phyloP scores from a whole-genome alignment of 1,140 invertebrate genomes.

The Agrypnia vestita region DNA sequence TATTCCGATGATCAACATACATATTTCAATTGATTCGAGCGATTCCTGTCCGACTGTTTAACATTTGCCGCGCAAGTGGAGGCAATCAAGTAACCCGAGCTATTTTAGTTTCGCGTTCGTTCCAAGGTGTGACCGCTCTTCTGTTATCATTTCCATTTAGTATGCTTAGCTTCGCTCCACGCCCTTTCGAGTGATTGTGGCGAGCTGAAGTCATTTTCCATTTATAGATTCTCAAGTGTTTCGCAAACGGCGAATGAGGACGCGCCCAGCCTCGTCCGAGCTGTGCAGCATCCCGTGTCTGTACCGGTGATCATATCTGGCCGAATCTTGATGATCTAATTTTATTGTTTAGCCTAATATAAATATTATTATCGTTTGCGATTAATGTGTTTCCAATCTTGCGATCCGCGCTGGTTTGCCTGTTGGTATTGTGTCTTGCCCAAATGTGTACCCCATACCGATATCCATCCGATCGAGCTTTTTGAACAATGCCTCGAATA shows the following conservation, averaged over 20 bases:
- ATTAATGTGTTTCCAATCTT: slow-evolving; percentile 36
- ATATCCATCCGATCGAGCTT: neutral
- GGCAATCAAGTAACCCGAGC: too few relatives aligned
- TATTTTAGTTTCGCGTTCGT: neutral
- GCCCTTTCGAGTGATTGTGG: slow-evolving; percentile 42
- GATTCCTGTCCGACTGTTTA: too few relatives aligned
- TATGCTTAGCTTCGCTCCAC: neutral
- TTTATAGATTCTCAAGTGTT: slow-evolving; percentile 24
- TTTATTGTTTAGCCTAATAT: slow-evolving; percentile 32
- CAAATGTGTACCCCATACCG: slow-evolving; percentile 2
- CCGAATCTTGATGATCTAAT: slow-evolving; percentile 27
- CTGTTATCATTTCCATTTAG: neutral
- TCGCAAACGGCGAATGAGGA: neutral
- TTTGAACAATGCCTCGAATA: neutral
- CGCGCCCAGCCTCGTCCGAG: neutral
- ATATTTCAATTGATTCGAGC: too few relatives aligned
- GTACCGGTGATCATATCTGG: neutral
- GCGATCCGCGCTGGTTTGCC: neutral
- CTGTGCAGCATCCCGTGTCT: neutral
- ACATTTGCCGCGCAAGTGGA: too few relatives aligned
- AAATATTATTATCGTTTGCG: slow-evolving; percentile 12
- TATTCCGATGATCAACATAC: too few relatives aligned
- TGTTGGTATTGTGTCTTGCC: neutral
- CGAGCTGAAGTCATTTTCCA: slow-evolving; percentile 52
- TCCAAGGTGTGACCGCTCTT: neutral